A percentile compares a stretch with the other conserved stretches of the same genome.
These are phyloP conservation scores for Pelosia muscerda DNA, from an alignment of 2,888 invertebrate genomes.

Conservation along the genomic window DNA sequence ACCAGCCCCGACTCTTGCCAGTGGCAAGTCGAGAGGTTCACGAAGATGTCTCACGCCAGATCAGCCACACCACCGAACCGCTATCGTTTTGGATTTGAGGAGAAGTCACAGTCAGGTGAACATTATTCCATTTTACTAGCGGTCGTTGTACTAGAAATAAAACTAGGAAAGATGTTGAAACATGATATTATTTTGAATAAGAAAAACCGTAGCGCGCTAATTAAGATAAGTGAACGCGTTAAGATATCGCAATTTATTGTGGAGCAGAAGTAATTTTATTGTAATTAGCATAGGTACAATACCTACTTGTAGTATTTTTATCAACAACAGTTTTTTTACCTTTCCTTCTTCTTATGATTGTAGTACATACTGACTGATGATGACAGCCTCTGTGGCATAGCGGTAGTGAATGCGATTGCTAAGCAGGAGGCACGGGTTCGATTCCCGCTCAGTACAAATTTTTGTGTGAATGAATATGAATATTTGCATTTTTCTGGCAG, in stretches of 20 bases:
- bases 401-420: too few relatives aligned
- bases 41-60: slow-evolving; percentile 92
- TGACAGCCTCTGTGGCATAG: too few relatives aligned
- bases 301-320: neutral
- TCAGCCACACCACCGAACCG: slow-evolving; percentile 88
- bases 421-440: too few relatives aligned
- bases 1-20: slow-evolving; percentile 92
- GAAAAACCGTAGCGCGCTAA: neutral
- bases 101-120: slow-evolving; percentile 89
- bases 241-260: slow-evolving; percentile 2
- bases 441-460: too few relatives aligned
- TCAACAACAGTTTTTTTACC: neutral
- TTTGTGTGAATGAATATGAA: too few relatives aligned
- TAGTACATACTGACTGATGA: neutral
- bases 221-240: neutral
- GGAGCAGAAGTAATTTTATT: neutral
- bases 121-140: neutral
- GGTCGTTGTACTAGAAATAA: neutral
- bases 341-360: neutral
- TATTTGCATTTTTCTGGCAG: too few relatives aligned
- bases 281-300: slow-evolving; percentile 5
- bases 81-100: slow-evolving; percentile 91
- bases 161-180: neutral
- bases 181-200: neutral
- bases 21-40: slow-evolving; percentile 90